phyloP scores from a whole-genome alignment of 2,888 invertebrate species.

The Parthenolecanium corni region DNA sequence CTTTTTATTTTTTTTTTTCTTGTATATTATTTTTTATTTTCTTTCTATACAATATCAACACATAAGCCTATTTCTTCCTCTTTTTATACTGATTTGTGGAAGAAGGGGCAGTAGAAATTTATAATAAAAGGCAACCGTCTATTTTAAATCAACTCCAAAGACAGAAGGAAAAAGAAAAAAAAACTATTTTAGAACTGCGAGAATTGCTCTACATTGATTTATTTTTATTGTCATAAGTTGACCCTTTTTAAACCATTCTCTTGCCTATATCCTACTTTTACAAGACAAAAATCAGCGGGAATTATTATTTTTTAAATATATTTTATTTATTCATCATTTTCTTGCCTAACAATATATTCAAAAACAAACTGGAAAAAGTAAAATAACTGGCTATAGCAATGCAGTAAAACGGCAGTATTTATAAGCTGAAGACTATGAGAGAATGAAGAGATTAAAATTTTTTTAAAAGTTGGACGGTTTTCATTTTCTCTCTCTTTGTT shows the following conservation, averaged over 20 bases:
- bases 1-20: slow-evolving; percentile 8
- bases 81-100: too few relatives aligned
- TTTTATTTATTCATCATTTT: too few relatives aligned
- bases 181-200: slow-evolving; percentile 12
- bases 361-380: not conserved
- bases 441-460: slow-evolving; percentile 22
- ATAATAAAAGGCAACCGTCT: too few relatives aligned
- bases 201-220: slow-evolving; percentile 26
- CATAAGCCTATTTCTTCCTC: too few relatives aligned
- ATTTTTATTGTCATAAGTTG: slow-evolving; percentile 20
- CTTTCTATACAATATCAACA: not conserved
- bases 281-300: slow-evolving; percentile 26
- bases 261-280: not conserved
- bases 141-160: too few relatives aligned
- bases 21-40: slow-evolving; percentile 12
- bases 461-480: slow-evolving; percentile 1
- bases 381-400: not conserved
- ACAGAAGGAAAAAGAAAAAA: not conserved
- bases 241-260: not conserved
- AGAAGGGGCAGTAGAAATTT: too few relatives aligned
- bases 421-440: slow-evolving; percentile 6
- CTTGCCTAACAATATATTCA: not conserved
- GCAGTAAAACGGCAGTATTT: slow-evolving; percentile 20
- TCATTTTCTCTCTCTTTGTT: not conserved
- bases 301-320: not conserved